Percentiles rank a stretch among this genome's conserved stretches.
These are phyloP conservation scores for Thamnophis elegans DNA, from an alignment of 2,797 vertebrate genomes.

Conservation along the genomic window DNA sequence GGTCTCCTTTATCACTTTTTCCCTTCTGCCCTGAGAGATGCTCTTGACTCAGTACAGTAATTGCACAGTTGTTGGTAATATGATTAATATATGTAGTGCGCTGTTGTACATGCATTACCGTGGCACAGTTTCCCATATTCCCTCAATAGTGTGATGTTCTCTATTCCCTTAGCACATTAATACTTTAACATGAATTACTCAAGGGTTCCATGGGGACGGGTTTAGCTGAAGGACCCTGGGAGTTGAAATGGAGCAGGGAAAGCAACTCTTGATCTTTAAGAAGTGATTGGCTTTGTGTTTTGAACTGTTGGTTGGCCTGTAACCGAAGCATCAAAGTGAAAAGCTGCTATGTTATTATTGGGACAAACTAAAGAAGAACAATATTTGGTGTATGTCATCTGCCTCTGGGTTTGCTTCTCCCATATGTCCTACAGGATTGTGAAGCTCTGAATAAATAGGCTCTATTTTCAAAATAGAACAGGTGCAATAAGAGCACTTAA, in stretches of 20 bases:
- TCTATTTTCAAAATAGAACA: neutral
- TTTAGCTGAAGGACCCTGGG: neutral
- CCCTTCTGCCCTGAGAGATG: neutral
- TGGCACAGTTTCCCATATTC: neutral
- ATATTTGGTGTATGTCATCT: too few relatives aligned
- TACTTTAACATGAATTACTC: conserved; percentile 9
- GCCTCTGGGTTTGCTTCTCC: neutral
- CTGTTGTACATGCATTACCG: neutral
- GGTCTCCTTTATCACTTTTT: neutral
- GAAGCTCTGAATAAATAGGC: neutral
- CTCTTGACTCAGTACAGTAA: neutral
- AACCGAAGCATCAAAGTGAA: neutral
- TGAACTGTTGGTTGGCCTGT: neutral
- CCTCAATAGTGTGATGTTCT: neutral
- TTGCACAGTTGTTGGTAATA: conserved; percentile 16
- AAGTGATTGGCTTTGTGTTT: neutral
- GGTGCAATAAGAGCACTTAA: neutral
- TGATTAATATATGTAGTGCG: conserved; percentile 14
- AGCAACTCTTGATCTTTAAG: neutral
- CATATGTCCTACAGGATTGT: neutral
- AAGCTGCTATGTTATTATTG: neutral
- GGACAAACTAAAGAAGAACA: neutral
- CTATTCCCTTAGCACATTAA: conserved; percentile 18
- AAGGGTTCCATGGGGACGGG: neutral
- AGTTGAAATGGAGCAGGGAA: neutral